phyloP scores from a whole-genome alignment of 2,113 vertebrate genomes.

The Megaceryle torquata region DNA sequence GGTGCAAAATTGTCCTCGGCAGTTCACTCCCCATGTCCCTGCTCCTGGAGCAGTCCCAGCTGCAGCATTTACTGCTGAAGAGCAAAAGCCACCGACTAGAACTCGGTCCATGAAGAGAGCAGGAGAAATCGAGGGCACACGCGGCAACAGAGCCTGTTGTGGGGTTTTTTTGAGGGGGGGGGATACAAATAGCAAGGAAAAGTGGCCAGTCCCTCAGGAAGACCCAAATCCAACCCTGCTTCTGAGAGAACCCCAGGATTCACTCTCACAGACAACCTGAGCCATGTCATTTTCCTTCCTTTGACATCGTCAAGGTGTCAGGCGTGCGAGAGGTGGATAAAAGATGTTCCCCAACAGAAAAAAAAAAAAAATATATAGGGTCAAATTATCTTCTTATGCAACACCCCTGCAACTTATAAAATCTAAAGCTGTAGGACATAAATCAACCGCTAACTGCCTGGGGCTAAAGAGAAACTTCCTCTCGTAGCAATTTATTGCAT shows the following conservation, averaged over 20 bases:
- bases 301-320: accelerated
- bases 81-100: background rate
- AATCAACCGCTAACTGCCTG: slow-evolving; percentile 59
- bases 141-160: accelerated
- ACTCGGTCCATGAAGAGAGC: accelerated
- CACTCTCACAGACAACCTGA: accelerated
- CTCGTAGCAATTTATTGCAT: background rate
- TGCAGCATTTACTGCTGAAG: accelerated
- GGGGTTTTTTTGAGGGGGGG: background rate
- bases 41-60: background rate
- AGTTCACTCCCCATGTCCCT: background rate
- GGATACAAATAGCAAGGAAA: background rate
- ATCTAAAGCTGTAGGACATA: slow-evolving; percentile 30
- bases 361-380: background rate
- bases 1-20: background rate
- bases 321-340: accelerated
- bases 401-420: background rate
- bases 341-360: background rate
- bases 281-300: accelerated
- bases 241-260: background rate
- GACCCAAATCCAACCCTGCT: background rate
- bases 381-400: slow-evolving; percentile 16
- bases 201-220: accelerated
- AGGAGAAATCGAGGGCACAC: background rate
- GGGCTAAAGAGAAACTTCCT: slow-evolving; percentile 49